Percentiles rank a stretch among this genome's conserved stretches.
Conservation (phyloP, 2,113 vertebrate genomes). For the Agapornis roseicollis region DNA sequence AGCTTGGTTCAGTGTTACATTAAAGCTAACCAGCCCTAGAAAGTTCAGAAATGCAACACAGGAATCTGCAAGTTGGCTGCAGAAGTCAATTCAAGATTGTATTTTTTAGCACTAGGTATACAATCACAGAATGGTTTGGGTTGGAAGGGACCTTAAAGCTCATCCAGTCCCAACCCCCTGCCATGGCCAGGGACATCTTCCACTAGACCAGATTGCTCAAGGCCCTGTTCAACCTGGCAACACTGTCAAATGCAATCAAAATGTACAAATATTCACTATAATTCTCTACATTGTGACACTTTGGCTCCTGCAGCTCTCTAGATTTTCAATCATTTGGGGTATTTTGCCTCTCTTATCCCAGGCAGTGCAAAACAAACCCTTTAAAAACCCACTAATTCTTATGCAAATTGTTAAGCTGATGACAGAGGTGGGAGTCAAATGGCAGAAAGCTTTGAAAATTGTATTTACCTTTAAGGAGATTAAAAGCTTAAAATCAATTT, state of each 20-base stretch:
- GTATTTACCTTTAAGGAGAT: neutral
- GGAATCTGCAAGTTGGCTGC: fast-evolving
- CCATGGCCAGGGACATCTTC: neutral
- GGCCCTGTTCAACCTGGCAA: neutral
- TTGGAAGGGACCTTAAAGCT: neutral
- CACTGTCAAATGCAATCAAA: neutral
- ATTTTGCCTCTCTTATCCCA: neutral
- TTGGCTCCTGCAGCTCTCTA: neutral
- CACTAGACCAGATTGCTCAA: neutral
- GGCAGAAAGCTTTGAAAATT: neutral
- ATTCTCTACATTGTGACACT: neutral
- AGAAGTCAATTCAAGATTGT: neutral
- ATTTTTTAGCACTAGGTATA: neutral
- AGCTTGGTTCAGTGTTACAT: neutral
- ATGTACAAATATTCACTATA: neutral
- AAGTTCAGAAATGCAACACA: neutral
- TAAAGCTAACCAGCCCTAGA: neutral
- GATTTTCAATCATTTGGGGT: neutral
- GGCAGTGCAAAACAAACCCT: neutral
- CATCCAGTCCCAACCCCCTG: neutral
- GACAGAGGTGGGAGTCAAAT: neutral
- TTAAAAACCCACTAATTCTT: neutral
- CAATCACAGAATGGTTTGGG: neutral
- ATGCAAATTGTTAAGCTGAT: neutral
- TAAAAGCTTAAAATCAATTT: neutral